Evolutionary conservation across 2,888 invertebrate species (phyloP).

Genomic region (Neuroscelio doddi): DNA sequence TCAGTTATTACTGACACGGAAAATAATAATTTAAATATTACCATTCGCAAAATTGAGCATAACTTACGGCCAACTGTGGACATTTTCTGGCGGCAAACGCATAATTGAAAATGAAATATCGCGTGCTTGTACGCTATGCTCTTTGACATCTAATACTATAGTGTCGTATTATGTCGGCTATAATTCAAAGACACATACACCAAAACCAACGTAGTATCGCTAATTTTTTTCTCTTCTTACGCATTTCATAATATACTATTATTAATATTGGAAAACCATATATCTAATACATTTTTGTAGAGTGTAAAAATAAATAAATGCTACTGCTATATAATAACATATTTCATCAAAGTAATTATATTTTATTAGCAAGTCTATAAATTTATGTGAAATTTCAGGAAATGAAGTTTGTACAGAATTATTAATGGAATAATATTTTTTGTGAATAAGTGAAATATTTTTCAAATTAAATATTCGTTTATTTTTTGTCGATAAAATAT

Average conservation of each 20-base stretch:
- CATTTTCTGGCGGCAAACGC: constrained; percentile 41
- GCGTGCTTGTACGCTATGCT: constrained; percentile 30
- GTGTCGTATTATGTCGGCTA: constrained; percentile 48
- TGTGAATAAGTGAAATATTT: too few relatives aligned
- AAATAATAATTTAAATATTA: constrained; percentile 26
- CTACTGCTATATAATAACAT: too few relatives aligned
- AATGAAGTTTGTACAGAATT: too few relatives aligned
- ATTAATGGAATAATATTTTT: too few relatives aligned
- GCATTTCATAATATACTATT: constrained; percentile 32
- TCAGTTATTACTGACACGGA: constrained; percentile 17
- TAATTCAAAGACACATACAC: constrained; percentile 43
- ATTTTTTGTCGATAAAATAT: too few relatives aligned
- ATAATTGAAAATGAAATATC: constrained; percentile 48
- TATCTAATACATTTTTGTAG: neutral
- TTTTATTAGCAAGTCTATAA: too few relatives aligned
- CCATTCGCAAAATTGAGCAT: constrained; percentile 34
- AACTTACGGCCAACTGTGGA: constrained; percentile 35
- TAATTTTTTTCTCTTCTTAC: constrained; percentile 35
- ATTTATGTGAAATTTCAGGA: too few relatives aligned
- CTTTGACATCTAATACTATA: constrained; percentile 43
- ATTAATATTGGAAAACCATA: constrained; percentile 43
- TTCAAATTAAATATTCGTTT: too few relatives aligned
- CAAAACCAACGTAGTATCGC: constrained; percentile 3
- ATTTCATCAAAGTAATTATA: too few relatives aligned
- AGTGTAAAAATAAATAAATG: too few relatives aligned